Conservation (phyloP, 2,797 vertebrate genomes). For the Pseudomugil tenellus region DNA sequence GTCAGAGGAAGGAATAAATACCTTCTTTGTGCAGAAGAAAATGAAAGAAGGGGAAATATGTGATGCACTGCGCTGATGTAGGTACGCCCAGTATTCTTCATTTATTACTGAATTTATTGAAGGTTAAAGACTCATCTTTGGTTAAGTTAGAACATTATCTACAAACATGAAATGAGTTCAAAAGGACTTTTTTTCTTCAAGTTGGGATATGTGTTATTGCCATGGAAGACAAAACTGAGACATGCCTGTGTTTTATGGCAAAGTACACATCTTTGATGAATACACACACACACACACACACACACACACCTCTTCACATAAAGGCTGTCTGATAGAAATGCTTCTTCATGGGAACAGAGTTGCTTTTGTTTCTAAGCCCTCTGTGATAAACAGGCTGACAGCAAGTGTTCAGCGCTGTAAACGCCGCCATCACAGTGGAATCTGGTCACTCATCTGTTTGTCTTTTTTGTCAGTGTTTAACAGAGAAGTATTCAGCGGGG, state of each 20-base stretch:
- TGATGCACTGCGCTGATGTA: slow-evolving; percentile 17
- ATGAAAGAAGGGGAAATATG: slow-evolving; percentile 23
- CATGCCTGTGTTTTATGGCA: not conserved
- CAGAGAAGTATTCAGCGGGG: slow-evolving; percentile 35
- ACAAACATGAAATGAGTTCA: slow-evolving; percentile 14
- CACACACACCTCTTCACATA: slow-evolving; percentile 2
- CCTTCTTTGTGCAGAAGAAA: slow-evolving; percentile 37
- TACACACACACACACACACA: not conserved
- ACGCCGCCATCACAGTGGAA: slow-evolving; percentile 52
- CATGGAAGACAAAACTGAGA: not conserved
- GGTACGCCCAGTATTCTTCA: slow-evolving; percentile 25
- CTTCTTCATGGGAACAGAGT: slow-evolving; percentile 41
- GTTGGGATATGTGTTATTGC: not conserved
- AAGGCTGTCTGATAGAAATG: slow-evolving; percentile 4
- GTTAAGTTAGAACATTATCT: slow-evolving; percentile 39
- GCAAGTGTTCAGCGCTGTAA: slow-evolving; percentile 58
- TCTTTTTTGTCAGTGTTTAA: slow-evolving; percentile 64
- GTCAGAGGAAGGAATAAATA: slow-evolving; percentile 39
- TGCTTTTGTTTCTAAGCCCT: slow-evolving; percentile 46
- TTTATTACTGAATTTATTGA: slow-evolving; percentile 33
- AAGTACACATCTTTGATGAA: not conserved
- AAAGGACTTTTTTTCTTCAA: slow-evolving; percentile 1
- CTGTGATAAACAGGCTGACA: slow-evolving; percentile 47
- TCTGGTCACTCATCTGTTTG: slow-evolving; percentile 19
- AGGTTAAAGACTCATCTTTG: slow-evolving; percentile 51